Percentiles rank a stretch among this genome's conserved stretches.
Conservation (phyloP, 2,888 invertebrate species). For the Caradrina clavipalpis region DNA sequence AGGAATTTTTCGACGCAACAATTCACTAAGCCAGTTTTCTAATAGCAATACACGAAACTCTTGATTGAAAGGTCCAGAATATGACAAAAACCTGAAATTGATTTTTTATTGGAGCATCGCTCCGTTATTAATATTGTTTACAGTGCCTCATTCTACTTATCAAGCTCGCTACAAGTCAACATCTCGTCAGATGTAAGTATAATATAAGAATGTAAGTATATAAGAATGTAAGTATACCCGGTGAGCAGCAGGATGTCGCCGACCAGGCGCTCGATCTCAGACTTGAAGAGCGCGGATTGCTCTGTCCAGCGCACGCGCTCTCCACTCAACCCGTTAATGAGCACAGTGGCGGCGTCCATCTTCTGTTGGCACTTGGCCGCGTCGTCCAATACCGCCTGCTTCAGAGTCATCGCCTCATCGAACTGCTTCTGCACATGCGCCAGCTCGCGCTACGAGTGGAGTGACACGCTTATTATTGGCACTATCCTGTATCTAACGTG, state of each 20-base stretch:
- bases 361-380: constrained; percentile 96
- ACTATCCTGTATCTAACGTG: neutral
- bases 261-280: constrained; percentile 95
- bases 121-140: neutral
- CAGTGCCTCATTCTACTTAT: neutral
- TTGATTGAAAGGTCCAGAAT: constrained; percentile 97
- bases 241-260: constrained; percentile 96
- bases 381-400: constrained; percentile 94
- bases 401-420: constrained; percentile 93
- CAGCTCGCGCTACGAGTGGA: constrained; percentile 82
- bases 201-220: too few relatives aligned
- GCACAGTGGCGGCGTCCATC: constrained; percentile 96
- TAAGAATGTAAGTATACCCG: too few relatives aligned
- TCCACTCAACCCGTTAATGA: constrained; percentile 96
- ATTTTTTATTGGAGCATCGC: neutral
- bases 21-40: constrained; percentile 93
- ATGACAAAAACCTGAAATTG: constrained; percentile 93
- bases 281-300: constrained; percentile 95
- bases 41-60: constrained; percentile 94
- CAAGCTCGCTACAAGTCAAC: neutral
- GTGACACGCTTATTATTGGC: constrained; percentile 10
- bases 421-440: constrained; percentile 93
- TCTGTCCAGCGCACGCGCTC: constrained; percentile 97
- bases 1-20: constrained; percentile 94
- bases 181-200: neutral